These are phyloP conservation scores for Acestrorhynchus altus DNA, from an alignment of 2,797 vertebrate species.

Conservation along the genomic window DNA sequence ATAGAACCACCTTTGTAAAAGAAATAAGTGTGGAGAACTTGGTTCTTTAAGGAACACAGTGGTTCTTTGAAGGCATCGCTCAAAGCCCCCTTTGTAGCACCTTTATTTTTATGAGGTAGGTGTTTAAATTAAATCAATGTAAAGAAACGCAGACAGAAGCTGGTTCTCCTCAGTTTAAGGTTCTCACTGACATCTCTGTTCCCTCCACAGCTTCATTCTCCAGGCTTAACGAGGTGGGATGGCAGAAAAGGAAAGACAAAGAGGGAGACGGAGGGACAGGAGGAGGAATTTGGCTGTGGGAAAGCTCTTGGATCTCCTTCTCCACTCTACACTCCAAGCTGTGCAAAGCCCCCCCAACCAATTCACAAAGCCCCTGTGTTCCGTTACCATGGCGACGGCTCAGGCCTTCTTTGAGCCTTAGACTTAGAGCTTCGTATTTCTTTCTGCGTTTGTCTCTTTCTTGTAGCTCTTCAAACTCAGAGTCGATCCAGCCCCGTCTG, in stretches of 20 bases:
- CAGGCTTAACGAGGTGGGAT: constrained; percentile 13
- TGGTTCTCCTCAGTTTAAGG: no score
- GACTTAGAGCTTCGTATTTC: constrained; percentile 41
- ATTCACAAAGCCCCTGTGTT: constrained; percentile 61
- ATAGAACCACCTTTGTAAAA: no score
- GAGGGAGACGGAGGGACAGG: constrained; percentile 9
- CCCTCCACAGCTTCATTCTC: constrained; percentile 1
- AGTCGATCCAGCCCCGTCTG: no score
- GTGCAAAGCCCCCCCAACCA: constrained; percentile 57
- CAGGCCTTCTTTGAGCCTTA: constrained; percentile 30
- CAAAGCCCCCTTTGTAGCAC: no score
- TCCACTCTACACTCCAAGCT: constrained; percentile 46
- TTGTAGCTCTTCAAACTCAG: background rate
- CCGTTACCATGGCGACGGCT: constrained; percentile 68
- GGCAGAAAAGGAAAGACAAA: background rate
- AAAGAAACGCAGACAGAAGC: no score
- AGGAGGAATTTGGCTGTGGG: constrained; percentile 51
- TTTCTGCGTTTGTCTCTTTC: background rate
- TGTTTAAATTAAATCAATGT: no score
- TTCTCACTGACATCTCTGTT: background rate
- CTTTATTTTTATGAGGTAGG: no score
- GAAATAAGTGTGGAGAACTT: no score
- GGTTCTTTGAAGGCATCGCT: no score
- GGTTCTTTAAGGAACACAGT: no score
- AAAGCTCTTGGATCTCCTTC: constrained; percentile 49